Base-by-base conservation (phyloP, 1,140 invertebrate genomes). In the Ceratoteleas bidentatus region DNA sequence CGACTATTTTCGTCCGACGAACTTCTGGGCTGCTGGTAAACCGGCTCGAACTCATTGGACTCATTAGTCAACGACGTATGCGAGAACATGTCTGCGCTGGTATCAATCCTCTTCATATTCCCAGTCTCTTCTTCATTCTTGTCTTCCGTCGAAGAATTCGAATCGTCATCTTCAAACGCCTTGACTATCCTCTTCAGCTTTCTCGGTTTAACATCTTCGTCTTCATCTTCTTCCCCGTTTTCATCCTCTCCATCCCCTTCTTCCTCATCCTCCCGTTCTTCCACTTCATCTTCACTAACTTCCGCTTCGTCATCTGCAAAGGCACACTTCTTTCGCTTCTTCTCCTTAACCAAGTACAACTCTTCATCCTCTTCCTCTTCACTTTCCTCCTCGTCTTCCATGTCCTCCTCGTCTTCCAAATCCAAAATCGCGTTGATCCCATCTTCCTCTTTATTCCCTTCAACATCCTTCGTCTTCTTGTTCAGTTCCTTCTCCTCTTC, bases 261-360 rank as follows among this genome's bases (percentile, higher is more conserved):
- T 45, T 91, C 89, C 32, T 89, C 87, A 40, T 89, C 92, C 60
- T 89, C 90, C 56, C 92, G 88, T 69, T 91, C 89, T 68, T 91
- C 85, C 34, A 84, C 70, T 16, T 78, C 75, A 32, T 84, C 83
- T 38, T 86, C 85, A 45, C 87, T 89, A 6, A 89, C 88, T 72
- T 91, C 88, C 6, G 88, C 91, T 65, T 91, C 90, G 16, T 91
- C 90, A 47, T 92, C 88, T 4, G 60, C 87, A 75, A 89, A 91
- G 0, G 36, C 64, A 47, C 84, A 85, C 34, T 73, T 85, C 24
- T 80, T 83, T 32, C 73, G 85, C 52, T 87, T 87, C 6, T 86
- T 88, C 5, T 87, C 85, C 36, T 78, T 81, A 0, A 84, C 66
- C 14, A 57, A 49, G 38, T 47, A 9, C 85, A 40, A 9, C 0